Conservation (phyloP, 1,140 invertebrate genomes). For the Asbolus verrucosus region DNA sequence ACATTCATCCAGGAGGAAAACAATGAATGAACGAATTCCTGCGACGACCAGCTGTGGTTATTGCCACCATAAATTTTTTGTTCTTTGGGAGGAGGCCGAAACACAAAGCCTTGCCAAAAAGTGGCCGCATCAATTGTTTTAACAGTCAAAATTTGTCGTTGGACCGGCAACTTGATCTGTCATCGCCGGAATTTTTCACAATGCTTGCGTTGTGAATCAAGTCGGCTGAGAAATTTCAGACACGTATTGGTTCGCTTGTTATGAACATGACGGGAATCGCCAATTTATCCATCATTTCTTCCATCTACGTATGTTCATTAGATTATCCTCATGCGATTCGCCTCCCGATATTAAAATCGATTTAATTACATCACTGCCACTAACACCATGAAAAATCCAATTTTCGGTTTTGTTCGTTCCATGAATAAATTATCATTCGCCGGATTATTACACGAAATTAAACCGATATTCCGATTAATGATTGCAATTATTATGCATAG, state of each 20-base stretch:
- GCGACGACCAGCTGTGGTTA: slow-evolving; percentile 9
- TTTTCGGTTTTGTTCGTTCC: background rate
- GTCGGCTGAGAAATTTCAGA: slow-evolving; percentile 10
- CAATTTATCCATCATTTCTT: background rate
- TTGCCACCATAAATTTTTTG: slow-evolving; percentile 2
- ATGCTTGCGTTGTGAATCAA: too few species aligned
- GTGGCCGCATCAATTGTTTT: background rate
- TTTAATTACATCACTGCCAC: too few species aligned
- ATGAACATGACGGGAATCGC: slow-evolving; percentile 4
- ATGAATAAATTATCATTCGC: too few species aligned
- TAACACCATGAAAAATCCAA: slow-evolving; percentile 6
- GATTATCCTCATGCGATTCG: too few species aligned
- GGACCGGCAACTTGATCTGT: too few species aligned
- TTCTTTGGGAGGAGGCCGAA: background rate
- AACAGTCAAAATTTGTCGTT: too few species aligned
- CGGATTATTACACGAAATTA: too few species aligned
- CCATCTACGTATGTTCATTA: background rate
- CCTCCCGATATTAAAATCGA: background rate
- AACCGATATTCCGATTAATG: slow-evolving; percentile 15
- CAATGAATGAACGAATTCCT: slow-evolving; percentile 30
- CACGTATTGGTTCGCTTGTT: slow-evolving; percentile 3
- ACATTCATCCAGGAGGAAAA: too few species aligned
- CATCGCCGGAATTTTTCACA: too few species aligned
- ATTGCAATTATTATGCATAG: slow-evolving; percentile 19
- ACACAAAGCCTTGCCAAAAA: slow-evolving; percentile 4